phyloP scores from a whole-genome alignment of 2,888 invertebrate genomes.

The Nomada flava region DNA sequence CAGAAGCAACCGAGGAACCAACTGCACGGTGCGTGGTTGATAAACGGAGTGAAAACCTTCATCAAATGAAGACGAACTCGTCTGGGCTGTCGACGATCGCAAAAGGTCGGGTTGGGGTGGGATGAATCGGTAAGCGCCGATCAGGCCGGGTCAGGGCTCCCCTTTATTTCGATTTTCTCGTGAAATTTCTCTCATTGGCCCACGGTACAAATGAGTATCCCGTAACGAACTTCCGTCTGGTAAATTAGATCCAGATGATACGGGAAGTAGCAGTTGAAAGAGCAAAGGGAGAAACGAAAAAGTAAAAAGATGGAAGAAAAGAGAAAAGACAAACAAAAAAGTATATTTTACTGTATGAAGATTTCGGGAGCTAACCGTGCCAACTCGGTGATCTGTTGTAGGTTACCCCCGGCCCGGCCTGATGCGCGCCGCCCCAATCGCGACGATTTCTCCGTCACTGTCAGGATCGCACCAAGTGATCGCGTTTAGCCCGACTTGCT shows the following conservation, averaged over 20 bases:
- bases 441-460: constrained; percentile 80
- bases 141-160: constrained; percentile 84
- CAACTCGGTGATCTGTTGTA: constrained; percentile 81
- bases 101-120: constrained; percentile 53
- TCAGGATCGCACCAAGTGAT: constrained; percentile 77
- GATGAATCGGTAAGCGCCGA: constrained; percentile 71
- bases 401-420: constrained; percentile 84
- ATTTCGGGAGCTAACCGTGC: constrained; percentile 68
- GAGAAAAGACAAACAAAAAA: constrained; percentile 7
- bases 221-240: constrained; percentile 5
- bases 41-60: constrained; percentile 49
- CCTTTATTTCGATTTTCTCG: constrained; percentile 64
- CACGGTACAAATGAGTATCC: background rate
- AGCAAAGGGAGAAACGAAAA: background rate
- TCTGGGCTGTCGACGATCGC: constrained; percentile 34
- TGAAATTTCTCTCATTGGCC: constrained; percentile 30
- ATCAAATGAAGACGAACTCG: constrained; percentile 46
- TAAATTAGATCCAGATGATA: constrained; percentile 19
- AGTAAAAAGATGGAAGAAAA: background rate
- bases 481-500: constrained; percentile 76
- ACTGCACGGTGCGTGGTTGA: constrained; percentile 41
- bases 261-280: background rate
- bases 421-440: constrained; percentile 83
- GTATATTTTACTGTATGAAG: constrained; percentile 17
- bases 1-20: constrained; percentile 50